Evolutionary conservation across 2,113 vertebrate species (phyloP).

Genomic region (Gavia stellata): DNA sequence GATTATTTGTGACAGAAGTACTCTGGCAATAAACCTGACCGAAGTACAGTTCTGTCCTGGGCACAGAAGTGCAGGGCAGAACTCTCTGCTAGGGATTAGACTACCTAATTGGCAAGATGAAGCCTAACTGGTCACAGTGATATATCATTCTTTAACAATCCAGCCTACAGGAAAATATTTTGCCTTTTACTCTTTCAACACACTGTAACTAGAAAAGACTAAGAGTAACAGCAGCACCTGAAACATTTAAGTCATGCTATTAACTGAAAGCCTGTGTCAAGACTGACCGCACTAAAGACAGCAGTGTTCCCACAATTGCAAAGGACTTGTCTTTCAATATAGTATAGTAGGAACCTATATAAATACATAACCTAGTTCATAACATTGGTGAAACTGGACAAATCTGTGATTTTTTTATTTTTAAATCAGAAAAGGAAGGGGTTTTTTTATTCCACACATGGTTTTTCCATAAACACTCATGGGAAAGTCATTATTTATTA

Average conservation of each 20-base stretch:
- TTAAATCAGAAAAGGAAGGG: background rate
- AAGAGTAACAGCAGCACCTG: background rate
- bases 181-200: background rate
- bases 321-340: background rate
- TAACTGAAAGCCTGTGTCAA: background rate
- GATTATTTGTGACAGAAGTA: background rate
- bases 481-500: background rate
- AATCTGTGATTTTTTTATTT: background rate
- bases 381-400: background rate
- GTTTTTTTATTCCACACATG: background rate
- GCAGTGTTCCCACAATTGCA: background rate
- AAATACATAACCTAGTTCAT: background rate
- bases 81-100: background rate
- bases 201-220: background rate
- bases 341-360: background rate
- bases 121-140: background rate
- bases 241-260: accelerated
- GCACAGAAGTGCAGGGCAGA: background rate
- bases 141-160: no score
- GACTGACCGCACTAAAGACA: background rate
- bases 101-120: no score
- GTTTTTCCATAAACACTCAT: accelerated
- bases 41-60: accelerated
- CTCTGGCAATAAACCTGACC: background rate
- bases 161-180: background rate